These are phyloP conservation scores for Tyria jacobaeae DNA, from an alignment of 2,888 invertebrate genomes.

Conservation along the genomic window DNA sequence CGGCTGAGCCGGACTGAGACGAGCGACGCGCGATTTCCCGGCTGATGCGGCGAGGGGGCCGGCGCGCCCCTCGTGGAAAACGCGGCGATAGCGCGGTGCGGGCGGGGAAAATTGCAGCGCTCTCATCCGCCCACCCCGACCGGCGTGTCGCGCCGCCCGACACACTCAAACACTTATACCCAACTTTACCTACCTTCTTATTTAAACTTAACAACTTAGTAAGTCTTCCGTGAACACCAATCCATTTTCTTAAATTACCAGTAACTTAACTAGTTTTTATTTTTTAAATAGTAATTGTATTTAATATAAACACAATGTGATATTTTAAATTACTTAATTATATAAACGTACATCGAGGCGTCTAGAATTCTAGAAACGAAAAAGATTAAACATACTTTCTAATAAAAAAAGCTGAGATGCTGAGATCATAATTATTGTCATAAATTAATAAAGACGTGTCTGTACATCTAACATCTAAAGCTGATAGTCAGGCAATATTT, in stretches of 20 bases:
- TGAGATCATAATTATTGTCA: slow-evolving; percentile 18
- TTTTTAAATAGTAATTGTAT: neutral
- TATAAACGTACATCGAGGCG: neutral
- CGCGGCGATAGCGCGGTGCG: slow-evolving; percentile 72
- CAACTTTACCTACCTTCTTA: slow-evolving; percentile 11
- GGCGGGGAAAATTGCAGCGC: slow-evolving; percentile 81
- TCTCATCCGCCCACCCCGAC: slow-evolving; percentile 64
- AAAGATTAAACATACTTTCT: slow-evolving; percentile 15
- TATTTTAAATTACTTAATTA: neutral
- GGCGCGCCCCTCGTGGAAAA: slow-evolving; percentile 83
- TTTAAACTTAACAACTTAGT: too few relatives aligned
- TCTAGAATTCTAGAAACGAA: slow-evolving; percentile 7
- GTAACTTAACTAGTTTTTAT: neutral
- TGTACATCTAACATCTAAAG: slow-evolving; percentile 35
- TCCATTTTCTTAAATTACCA: neutral
- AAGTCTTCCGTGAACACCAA: too few relatives aligned
- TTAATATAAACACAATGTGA: neutral
- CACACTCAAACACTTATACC: slow-evolving; percentile 34
- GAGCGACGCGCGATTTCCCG: slow-evolving; percentile 81
- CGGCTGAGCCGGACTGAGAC: slow-evolving; percentile 83
- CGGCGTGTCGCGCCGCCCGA: slow-evolving; percentile 52
- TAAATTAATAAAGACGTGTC: slow-evolving; percentile 36
- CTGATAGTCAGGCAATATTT: slow-evolving; percentile 35
- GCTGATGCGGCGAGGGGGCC: slow-evolving; percentile 78
- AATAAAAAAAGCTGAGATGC: slow-evolving; percentile 15